Evolutionary conservation across 2,888 invertebrate species (phyloP).

Genomic region (Unio pictorum): DNA sequence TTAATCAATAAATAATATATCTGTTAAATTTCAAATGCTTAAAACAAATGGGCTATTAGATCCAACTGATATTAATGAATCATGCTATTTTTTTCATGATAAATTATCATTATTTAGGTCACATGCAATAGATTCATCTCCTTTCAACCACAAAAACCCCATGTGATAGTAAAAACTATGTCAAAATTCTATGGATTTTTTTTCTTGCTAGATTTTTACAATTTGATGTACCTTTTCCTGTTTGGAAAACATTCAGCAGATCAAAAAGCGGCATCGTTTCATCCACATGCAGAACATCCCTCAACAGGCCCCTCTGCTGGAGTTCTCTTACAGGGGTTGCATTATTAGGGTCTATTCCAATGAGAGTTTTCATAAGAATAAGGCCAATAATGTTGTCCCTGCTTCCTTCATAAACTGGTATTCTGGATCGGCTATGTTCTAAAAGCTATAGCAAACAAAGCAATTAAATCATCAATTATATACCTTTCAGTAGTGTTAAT

Average conservation of each 20-base stretch:
- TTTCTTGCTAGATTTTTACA: too few relatives aligned
- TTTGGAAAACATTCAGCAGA: constrained; percentile 69
- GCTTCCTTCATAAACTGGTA: constrained; percentile 64
- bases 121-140: too few relatives aligned
- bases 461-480: background rate
- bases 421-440: constrained; percentile 58
- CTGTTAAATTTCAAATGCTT: too few relatives aligned
- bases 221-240: constrained; percentile 61
- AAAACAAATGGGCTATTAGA: too few relatives aligned
- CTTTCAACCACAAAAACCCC: too few relatives aligned
- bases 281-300: constrained; percentile 48
- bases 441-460: constrained; percentile 48
- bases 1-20: too few relatives aligned
- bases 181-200: too few relatives aligned
- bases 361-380: constrained; percentile 65
- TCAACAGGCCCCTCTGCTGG: constrained; percentile 41
- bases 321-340: constrained; percentile 54
- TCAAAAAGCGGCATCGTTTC: constrained; percentile 66
- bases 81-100: too few relatives aligned
- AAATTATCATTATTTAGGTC: too few relatives aligned
- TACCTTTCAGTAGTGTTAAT: background rate
- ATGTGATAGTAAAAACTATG: too few relatives aligned
- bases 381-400: constrained; percentile 58
- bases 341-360: constrained; percentile 62
- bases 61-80: too few relatives aligned